A percentile compares a stretch with the other conserved stretches of the same genome.
Evolutionary conservation across 2,113 vertebrate genomes (phyloP).

Genomic region (Syrrhaptes paradoxus): DNA sequence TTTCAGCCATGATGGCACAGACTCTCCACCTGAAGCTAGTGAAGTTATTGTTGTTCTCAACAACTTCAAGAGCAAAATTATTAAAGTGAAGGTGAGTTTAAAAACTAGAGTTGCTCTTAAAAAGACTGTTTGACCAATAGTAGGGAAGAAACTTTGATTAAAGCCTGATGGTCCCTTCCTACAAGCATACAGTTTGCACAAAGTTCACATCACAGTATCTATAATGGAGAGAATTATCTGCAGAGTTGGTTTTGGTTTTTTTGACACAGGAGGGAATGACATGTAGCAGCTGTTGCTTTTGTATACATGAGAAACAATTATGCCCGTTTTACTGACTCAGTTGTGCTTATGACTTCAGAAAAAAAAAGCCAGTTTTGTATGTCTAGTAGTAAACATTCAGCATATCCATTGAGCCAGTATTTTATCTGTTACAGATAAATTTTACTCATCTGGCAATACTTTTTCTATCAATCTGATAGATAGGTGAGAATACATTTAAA

Average conservation of each 20-base stretch:
- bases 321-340: neutral
- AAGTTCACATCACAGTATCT: neutral
- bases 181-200: neutral
- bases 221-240: neutral
- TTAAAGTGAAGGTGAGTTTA: conserved; percentile 93
- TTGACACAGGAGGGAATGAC: neutral
- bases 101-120: neutral
- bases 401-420: neutral
- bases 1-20: conserved; percentile 93
- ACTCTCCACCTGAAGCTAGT: conserved; percentile 88
- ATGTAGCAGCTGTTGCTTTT: neutral
- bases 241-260: neutral
- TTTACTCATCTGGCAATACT: neutral
- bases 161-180: neutral
- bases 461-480: neutral
- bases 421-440: neutral
- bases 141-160: neutral
- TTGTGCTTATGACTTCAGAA: neutral
- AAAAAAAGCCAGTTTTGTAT: neutral
- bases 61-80: conserved; percentile 96
- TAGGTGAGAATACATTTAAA: neutral
- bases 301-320: neutral
- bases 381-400: neutral
- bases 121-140: neutral
- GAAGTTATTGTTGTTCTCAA: conserved; percentile 91